Percentiles rank a stretch among this genome's conserved stretches.
Conservation (phyloP, 2,888 invertebrate species). For the Abrostola triplasia region DNA sequence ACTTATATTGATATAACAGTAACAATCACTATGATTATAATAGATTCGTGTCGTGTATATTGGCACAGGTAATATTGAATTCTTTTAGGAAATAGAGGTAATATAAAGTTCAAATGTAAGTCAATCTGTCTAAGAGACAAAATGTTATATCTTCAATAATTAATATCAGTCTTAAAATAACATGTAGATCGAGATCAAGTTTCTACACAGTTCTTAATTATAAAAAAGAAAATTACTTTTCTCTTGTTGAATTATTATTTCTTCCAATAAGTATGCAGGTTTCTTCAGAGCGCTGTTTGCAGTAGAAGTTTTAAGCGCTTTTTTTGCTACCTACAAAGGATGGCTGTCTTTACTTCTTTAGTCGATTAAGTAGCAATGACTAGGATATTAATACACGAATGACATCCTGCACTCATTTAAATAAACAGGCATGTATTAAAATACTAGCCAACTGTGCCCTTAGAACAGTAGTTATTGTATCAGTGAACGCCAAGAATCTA, state of each 20-base stretch:
- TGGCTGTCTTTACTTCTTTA: constrained; percentile 50
- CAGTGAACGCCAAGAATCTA: constrained; percentile 7
- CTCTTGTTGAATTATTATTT: constrained; percentile 16
- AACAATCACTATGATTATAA: constrained; percentile 50
- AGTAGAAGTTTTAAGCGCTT: constrained; percentile 20
- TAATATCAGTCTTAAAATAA: constrained; percentile 20
- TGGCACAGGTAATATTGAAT: constrained; percentile 54
- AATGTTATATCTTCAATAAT: constrained; percentile 45
- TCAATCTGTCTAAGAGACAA: constrained; percentile 53
- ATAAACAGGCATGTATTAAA: constrained; percentile 19
- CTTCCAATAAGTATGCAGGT: constrained; percentile 11
- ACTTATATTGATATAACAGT: constrained; percentile 41
- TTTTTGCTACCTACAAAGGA: constrained; percentile 39
- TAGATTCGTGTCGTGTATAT: constrained; percentile 52
- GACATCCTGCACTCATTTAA: constrained; percentile 17
- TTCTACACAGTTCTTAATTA: constrained; percentile 10
- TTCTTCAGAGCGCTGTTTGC: constrained; percentile 13
- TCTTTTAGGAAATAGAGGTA: constrained; percentile 52
- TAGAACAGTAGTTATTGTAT: constrained; percentile 21
- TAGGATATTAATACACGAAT: constrained; percentile 11
- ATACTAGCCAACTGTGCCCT: constrained; percentile 33
- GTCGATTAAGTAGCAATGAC: constrained; percentile 30
- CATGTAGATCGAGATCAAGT: constrained; percentile 12
- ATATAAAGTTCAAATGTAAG: constrained; percentile 54
- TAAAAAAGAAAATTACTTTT: constrained; percentile 1